A percentile compares a stretch with the other conserved stretches of the same genome.
Conservation (phyloP, 1,140 invertebrate genomes). For the Trichonephila clavipes region DNA sequence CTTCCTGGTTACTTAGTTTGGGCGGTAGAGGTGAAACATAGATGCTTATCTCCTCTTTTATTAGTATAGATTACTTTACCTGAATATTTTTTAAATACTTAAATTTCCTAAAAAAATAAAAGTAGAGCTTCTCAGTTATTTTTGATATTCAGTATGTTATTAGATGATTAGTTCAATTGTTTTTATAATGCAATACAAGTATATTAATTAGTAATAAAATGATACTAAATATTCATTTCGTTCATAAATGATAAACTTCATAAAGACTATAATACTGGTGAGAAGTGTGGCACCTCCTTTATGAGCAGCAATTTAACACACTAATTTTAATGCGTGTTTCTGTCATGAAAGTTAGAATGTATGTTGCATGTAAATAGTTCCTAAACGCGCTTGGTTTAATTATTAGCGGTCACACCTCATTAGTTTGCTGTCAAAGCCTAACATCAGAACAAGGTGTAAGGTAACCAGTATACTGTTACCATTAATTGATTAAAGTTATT, state of each 20-base stretch:
- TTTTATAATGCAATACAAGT: too few relatives aligned
- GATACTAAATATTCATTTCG: too few relatives aligned
- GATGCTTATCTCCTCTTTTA: too few relatives aligned
- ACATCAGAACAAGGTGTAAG: neutral
- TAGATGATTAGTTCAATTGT: too few relatives aligned
- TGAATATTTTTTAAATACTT: too few relatives aligned
- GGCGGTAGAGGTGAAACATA: too few relatives aligned
- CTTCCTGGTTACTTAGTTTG: too few relatives aligned
- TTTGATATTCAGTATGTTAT: too few relatives aligned
- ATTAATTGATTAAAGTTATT: neutral
- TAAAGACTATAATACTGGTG: neutral
- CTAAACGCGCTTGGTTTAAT: slow-evolving; percentile 17
- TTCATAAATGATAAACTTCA: neutral
- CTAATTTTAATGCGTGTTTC: slow-evolving; percentile 29
- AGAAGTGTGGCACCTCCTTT: neutral
- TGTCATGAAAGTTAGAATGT: neutral
- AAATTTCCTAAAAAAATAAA: too few relatives aligned
- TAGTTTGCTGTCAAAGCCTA: slow-evolving; percentile 26
- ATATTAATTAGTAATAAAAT: too few relatives aligned
- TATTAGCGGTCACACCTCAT: slow-evolving; percentile 55
- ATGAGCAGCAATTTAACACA: slow-evolving; percentile 23
- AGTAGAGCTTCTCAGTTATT: too few relatives aligned
- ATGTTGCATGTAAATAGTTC: slow-evolving; percentile 14
- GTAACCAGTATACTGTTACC: slow-evolving; percentile 2
- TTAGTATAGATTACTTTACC: too few relatives aligned